phyloP scores from a whole-genome alignment of 1,140 invertebrate species.

The Zophobas atratus region DNA sequence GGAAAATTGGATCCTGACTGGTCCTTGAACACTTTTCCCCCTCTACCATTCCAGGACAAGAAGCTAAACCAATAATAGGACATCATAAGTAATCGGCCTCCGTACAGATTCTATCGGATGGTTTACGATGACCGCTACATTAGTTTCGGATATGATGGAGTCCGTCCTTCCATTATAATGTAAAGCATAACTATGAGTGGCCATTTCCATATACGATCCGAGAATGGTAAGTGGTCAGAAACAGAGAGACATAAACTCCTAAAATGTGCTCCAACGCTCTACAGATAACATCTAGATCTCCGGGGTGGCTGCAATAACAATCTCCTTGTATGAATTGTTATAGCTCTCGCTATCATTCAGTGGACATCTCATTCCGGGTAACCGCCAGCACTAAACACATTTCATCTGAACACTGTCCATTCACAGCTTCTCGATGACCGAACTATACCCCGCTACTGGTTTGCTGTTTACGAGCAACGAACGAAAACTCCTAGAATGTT shows the following conservation, averaged over 20 bases:
- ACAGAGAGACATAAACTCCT: slow-evolving; percentile 60
- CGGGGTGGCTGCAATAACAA: slow-evolving; percentile 59
- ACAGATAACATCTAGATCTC: slow-evolving; percentile 61
- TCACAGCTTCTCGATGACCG: slow-evolving; percentile 52
- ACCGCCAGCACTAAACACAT: slow-evolving; percentile 54
- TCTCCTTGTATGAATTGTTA: slow-evolving; percentile 58
- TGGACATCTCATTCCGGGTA: slow-evolving; percentile 54
- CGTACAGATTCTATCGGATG: slow-evolving; percentile 32
- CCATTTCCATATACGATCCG: slow-evolving; percentile 62
- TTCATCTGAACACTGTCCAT: slow-evolving; percentile 53
- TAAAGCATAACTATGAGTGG: slow-evolving; percentile 58
- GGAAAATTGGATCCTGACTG: slow-evolving; percentile 8
- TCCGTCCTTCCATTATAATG: slow-evolving; percentile 46
- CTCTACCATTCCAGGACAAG: slow-evolving; percentile 1
- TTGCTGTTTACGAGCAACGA: slow-evolving; percentile 42
- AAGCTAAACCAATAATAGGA: slow-evolving; percentile 19
- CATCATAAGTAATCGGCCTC: slow-evolving; percentile 3
- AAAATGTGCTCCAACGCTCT: slow-evolving; percentile 56
- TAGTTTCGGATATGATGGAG: slow-evolving; percentile 46
- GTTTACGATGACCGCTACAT: slow-evolving; percentile 40
- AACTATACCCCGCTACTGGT: slow-evolving; percentile 32
- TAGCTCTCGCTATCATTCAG: slow-evolving; percentile 52
- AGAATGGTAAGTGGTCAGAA: slow-evolving; percentile 62
- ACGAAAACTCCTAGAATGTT: neutral
- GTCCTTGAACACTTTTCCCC: slow-evolving; percentile 4